These are phyloP conservation scores for Campylomormyrus numenius DNA, from an alignment of 2,113 vertebrate species.

Conservation along the genomic window DNA sequence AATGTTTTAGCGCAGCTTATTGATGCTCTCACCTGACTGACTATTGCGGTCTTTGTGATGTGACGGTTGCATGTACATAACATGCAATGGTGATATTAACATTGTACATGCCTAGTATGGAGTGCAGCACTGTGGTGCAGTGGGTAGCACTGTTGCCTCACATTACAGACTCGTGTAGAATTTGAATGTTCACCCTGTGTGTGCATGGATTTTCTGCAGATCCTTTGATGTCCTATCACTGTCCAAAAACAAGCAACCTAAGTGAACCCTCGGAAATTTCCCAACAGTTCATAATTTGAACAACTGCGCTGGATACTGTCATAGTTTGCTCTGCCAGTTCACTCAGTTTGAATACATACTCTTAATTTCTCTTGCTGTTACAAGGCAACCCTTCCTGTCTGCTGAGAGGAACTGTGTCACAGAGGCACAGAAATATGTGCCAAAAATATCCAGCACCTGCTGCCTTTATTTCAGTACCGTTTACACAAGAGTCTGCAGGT, in stretches of 20 bases:
- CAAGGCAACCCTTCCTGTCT: background rate
- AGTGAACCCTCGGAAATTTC: background rate
- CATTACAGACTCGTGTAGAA: background rate
- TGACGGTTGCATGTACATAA: background rate
- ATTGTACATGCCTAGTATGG: background rate
- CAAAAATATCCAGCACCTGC: slow-evolving; percentile 4
- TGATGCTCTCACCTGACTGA: background rate
- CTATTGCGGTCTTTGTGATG: background rate
- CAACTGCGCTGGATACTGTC: background rate
- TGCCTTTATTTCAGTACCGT: background rate
- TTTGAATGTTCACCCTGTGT: background rate
- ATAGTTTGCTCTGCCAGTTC: background rate
- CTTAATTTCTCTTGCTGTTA: background rate
- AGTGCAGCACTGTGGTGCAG: background rate
- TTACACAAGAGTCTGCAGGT: background rate
- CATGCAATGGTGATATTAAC: background rate
- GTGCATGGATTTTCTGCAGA: background rate
- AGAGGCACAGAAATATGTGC: background rate
- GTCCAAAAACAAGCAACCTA: background rate
- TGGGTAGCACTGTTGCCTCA: background rate
- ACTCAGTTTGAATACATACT: background rate
- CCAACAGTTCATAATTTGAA: background rate
- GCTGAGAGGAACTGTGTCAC: background rate
- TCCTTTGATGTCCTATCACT: background rate
- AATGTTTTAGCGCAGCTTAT: background rate